These are phyloP conservation scores for Salarias fasciatus DNA, from an alignment of 2,797 vertebrate species.

Conservation along the genomic window DNA sequence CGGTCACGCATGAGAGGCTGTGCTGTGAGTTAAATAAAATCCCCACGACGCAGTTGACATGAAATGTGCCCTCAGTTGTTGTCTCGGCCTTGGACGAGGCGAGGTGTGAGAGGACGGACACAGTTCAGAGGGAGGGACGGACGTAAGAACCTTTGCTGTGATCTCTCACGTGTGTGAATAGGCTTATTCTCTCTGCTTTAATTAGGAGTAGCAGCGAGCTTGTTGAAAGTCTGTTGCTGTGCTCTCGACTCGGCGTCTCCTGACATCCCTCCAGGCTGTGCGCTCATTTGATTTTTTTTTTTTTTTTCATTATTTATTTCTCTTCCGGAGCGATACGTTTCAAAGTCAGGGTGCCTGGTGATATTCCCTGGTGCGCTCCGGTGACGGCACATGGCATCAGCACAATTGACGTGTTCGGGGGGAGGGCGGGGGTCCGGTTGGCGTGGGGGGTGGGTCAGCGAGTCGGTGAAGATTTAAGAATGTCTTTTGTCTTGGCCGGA, in stretches of 20 bases:
- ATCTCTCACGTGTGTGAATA: conserved; percentile 61
- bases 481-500: conserved; percentile 70
- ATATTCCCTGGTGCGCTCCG: conserved; percentile 47
- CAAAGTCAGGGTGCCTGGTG: conserved; percentile 47
- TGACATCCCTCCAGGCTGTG: conserved; percentile 42
- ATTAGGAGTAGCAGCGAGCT: conserved; percentile 57
- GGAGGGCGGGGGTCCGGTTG: neutral
- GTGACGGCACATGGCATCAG: conserved; percentile 35
- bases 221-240: conserved; percentile 65
- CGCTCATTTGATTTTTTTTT: conserved; percentile 24
- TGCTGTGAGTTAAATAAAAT: conserved; percentile 7
- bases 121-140: conserved; percentile 57
- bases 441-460: conserved; percentile 25
- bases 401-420: conserved; percentile 58
- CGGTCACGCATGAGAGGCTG: neutral
- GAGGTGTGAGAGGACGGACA: conserved; percentile 41
- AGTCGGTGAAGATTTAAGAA: conserved; percentile 66
- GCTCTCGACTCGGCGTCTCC: conserved; percentile 32
- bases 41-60: neutral
- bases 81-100: conserved; percentile 16
- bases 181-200: conserved; percentile 64
- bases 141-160: conserved; percentile 56
- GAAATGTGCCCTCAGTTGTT: conserved; percentile 20
- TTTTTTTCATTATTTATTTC: conserved; percentile 1
- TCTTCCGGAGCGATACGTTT: conserved; percentile 27